Percentiles rank a stretch among this genome's conserved stretches.
Evolutionary conservation across 2,888 invertebrate species (phyloP).

Genomic region (Sinotaia quadrata): DNA sequence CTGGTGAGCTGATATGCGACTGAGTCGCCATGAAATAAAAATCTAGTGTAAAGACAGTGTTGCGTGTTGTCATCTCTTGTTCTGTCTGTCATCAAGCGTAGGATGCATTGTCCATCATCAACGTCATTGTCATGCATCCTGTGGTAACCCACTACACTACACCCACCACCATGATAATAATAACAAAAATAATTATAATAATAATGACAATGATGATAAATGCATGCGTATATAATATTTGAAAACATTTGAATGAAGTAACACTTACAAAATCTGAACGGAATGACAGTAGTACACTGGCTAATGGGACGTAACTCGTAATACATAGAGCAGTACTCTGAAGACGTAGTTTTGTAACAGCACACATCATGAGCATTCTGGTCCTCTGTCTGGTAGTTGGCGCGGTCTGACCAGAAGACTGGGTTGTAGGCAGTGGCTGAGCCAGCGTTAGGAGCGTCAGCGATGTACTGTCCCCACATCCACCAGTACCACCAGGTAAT

Average conservation of each 20-base stretch:
- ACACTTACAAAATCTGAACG: slow-evolving; percentile 10
- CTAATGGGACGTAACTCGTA: neutral
- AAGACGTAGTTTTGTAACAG: slow-evolving; percentile 4
- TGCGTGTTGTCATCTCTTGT: too few relatives aligned
- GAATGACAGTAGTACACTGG: neutral
- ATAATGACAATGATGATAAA: too few relatives aligned
- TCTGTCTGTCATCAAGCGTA: too few relatives aligned
- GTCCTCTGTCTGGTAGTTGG: slow-evolving; percentile 3
- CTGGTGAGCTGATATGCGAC: too few relatives aligned
- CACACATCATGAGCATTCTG: neutral
- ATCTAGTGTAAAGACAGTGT: too few relatives aligned
- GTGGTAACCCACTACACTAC: too few relatives aligned
- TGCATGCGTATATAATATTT: too few relatives aligned
- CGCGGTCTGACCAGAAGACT: neutral
- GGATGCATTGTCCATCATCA: too few relatives aligned
- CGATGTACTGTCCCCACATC: neutral
- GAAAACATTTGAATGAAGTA: neutral
- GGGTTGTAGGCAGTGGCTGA: slow-evolving; percentile 10
- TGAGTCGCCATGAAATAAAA: too few relatives aligned
- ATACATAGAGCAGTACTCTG: neutral
- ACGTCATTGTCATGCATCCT: too few relatives aligned
- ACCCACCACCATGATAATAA: too few relatives aligned
- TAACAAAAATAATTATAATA: too few relatives aligned
- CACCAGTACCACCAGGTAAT: neutral
- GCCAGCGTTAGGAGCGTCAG: neutral